Base-by-base conservation (phyloP, 2,113 vertebrate species). In the Pseudorasbora parva region DNA sequence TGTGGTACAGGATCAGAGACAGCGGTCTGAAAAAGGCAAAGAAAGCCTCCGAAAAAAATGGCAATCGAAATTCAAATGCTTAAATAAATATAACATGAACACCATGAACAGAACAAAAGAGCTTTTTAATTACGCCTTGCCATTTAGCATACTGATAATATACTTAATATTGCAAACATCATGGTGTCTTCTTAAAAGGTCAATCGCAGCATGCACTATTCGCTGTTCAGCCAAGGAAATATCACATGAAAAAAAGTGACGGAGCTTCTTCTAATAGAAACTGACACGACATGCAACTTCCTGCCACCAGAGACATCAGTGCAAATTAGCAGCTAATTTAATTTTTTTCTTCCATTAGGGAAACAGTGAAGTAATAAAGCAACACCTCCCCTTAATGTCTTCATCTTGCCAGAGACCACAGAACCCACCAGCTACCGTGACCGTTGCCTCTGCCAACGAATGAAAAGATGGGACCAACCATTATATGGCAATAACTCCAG, bases 261-360 rank as follows among this genome's bases (percentile, higher is more conserved):
- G 88, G 78, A 86, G 90, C 89, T 88, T 88, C 33, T 76, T 90
- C 90, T 95, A 96, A 95, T 94, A 91, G 93, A 91, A 93, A 90
- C 88, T 89, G 93, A 93, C 92, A 94, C 92, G 86, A 89, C 84
- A 84, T 89, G 89, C 89, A 93, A 92, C 88, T 92, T 90, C 77
- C 56, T 92, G 91, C 92, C 90, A 93, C 91, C 85, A 91, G 90
- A 91, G 91, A 95, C 93, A 90, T 93, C 94, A 91, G 79, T 90
- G 92, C 93, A 96, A 96, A 95, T 96, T 95, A 96, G 90, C 92
- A 89, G 95, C 95, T 95, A 95, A 97, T 97, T 96, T 95, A 93
- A 95, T 94, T 95, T 94, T 93, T 84, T 84, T 84, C 93, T 91
- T 95, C 91, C 92, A 95, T 95, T 93, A 92, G 92, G 87, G 93